Percentiles rank a stretch among this genome's conserved stretches.
Evolutionary conservation across 2,113 vertebrate genomes (phyloP).

Genomic region (Dicaeum eximium): DNA sequence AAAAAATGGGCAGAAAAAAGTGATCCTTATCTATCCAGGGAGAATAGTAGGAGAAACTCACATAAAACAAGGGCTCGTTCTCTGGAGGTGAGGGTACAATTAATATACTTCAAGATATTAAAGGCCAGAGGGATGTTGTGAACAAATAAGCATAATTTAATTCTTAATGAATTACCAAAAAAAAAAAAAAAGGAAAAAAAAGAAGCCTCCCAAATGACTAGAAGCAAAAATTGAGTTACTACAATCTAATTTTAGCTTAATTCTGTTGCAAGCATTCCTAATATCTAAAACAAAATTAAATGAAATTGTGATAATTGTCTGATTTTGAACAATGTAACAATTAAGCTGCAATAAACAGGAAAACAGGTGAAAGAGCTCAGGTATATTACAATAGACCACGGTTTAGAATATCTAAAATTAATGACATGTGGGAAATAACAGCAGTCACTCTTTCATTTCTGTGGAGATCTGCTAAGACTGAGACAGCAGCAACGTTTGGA

Average conservation of each 20-base stretch:
- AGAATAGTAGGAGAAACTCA: neutral
- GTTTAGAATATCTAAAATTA: neutral
- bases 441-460: neutral
- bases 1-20: neutral
- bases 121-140: conserved; percentile 19
- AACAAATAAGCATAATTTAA: conserved; percentile 46
- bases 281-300: conserved; percentile 10
- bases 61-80: neutral
- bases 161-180: neutral
- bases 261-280: neutral
- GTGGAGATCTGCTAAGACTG: neutral
- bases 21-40: neutral
- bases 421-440: neutral
- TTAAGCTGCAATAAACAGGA: neutral
- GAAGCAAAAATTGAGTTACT: neutral
- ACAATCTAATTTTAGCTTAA: conserved; percentile 16
- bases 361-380: neutral
- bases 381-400: neutral
- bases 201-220: neutral
- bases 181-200: neutral
- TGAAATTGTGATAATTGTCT: neutral
- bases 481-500: neutral
- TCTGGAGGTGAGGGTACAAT: neutral
- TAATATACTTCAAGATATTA: conserved; percentile 11
- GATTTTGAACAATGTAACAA: neutral